A percentile compares a stretch with the other conserved stretches of the same genome.
phyloP scores from a whole-genome alignment of 2,888 invertebrate genomes.

The Tetanocera ferruginea region DNA sequence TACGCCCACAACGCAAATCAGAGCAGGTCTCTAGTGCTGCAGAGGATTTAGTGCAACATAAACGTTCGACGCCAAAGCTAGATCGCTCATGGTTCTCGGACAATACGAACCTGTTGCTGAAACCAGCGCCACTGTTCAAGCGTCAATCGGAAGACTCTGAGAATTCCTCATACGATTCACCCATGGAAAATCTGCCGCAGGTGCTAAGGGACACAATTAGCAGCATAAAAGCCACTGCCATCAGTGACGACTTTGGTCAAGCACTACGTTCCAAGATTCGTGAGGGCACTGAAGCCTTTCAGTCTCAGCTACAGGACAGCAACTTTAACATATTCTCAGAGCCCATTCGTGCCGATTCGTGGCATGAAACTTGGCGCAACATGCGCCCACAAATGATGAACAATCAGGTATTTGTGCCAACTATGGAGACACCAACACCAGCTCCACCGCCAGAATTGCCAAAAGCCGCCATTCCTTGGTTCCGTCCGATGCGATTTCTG shows the following conservation, averaged over 20 bases:
- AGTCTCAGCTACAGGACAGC: slow-evolving; percentile 19
- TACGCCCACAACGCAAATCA: slow-evolving; percentile 45
- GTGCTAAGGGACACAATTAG: slow-evolving; percentile 41
- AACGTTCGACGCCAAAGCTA: slow-evolving; percentile 13
- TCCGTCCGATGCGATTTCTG: slow-evolving; percentile 47
- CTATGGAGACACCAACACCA: background rate
- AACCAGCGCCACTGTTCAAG: slow-evolving; percentile 49
- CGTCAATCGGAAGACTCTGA: slow-evolving; percentile 12
- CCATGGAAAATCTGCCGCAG: slow-evolving; percentile 21
- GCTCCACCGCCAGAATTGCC: background rate
- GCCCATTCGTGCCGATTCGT: slow-evolving; percentile 28
- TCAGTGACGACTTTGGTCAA: slow-evolving; percentile 34
- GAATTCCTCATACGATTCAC: background rate
- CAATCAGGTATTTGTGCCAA: background rate
- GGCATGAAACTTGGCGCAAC: slow-evolving; percentile 24
- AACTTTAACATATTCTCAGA: slow-evolving; percentile 30
- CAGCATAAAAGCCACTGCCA: slow-evolving; percentile 25
- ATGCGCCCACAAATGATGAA: background rate
- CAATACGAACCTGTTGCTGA: slow-evolving; percentile 39
- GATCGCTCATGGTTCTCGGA: slow-evolving; percentile 50
- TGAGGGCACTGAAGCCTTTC: slow-evolving; percentile 37
- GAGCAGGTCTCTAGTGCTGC: background rate
- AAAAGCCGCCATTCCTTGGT: slow-evolving; percentile 45
- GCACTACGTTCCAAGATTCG: slow-evolving; percentile 33
- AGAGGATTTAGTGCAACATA: background rate